Evolutionary conservation across 30 jellyfish, hydroid and myxozoan species (phyloP).

Genomic region (Catostylus mosaicus): DNA sequence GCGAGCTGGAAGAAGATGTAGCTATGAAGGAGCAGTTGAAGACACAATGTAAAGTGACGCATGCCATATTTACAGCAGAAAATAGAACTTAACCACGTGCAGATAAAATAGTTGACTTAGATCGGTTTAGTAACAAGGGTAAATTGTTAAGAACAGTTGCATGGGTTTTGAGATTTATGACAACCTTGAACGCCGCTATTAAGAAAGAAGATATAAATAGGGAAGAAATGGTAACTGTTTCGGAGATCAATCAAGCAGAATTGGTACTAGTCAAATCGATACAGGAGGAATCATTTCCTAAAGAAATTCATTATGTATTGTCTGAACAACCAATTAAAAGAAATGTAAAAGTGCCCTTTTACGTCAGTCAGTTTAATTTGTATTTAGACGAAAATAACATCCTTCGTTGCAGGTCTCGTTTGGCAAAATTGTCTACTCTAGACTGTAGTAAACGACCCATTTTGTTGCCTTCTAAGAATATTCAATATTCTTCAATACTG

Average conservation of each 20-base stretch:
- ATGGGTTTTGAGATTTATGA: constrained; percentile 12
- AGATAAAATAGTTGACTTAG: no score
- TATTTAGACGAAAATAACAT: neutral
- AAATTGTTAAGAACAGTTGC: constrained; percentile 13
- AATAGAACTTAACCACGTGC: no score
- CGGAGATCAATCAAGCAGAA: neutral
- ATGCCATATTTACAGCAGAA: no score
- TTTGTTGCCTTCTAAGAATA: neutral
- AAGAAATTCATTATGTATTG: neutral
- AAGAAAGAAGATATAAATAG: constrained; percentile 4
- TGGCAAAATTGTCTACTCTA: neutral
- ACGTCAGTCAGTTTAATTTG: no score
- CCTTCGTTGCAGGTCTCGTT: neutral
- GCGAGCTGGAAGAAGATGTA: no score
- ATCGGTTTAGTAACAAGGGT: constrained; percentile 4
- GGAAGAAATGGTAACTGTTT: constrained; percentile 11
- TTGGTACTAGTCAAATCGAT: neutral
- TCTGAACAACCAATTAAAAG: neutral
- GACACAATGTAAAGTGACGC: no score
- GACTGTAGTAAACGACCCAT: neutral
- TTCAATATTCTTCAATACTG: no score
- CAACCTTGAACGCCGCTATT: constrained; percentile 1
- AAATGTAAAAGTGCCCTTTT: neutral
- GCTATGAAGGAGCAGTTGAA: no score
- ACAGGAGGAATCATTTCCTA: neutral